These are phyloP conservation scores for Drosophila auraria DNA, from an alignment of 1,140 invertebrate species.

Conservation along the genomic window DNA sequence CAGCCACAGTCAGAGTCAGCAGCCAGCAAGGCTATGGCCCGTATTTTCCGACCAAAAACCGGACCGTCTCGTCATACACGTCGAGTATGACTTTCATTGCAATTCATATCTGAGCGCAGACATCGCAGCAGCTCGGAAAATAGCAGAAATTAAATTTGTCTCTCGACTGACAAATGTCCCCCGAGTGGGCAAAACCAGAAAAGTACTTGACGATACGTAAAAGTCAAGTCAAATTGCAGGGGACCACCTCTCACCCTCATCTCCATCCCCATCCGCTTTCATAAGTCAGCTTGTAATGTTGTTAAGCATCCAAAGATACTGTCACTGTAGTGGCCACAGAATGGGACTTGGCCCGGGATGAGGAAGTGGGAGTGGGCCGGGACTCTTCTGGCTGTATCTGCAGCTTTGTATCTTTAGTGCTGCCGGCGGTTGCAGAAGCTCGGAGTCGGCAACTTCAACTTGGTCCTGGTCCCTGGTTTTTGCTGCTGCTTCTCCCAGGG, in stretches of 20 bases:
- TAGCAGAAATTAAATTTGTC: conserved; percentile 84
- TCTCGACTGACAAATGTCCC: conserved; percentile 85
- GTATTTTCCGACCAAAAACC: conserved; percentile 16
- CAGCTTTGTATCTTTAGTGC: conserved; percentile 72
- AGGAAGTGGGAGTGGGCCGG: conserved; percentile 5
- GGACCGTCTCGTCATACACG: conserved; percentile 50
- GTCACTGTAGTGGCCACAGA: conserved; percentile 76
- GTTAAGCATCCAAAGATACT: conserved; percentile 84
- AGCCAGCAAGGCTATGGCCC: conserved; percentile 20
- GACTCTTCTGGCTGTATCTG: conserved; percentile 61
- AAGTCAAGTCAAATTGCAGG: conserved; percentile 83
- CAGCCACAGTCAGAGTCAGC: conserved; percentile 20
- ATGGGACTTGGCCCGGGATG: conserved; percentile 16
- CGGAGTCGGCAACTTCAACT: conserved; percentile 60
- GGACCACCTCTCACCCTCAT: conserved; percentile 1
- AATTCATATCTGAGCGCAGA: conserved; percentile 78
- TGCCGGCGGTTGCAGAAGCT: conserved; percentile 43
- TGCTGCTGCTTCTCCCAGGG: conserved; percentile 1
- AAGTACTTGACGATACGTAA: conserved; percentile 84
- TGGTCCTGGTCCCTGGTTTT: conserved; percentile 26
- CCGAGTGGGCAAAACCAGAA: conserved; percentile 82
- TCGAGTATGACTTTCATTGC: conserved; percentile 78
- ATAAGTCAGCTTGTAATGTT: conserved; percentile 84
- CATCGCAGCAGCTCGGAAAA: conserved; percentile 56
- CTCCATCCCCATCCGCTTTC: conserved; percentile 27